Percentiles rank a stretch among this genome's conserved stretches.
phyloP scores from a whole-genome alignment of 2,113 vertebrate species.

The Cinclus mexicanus region DNA sequence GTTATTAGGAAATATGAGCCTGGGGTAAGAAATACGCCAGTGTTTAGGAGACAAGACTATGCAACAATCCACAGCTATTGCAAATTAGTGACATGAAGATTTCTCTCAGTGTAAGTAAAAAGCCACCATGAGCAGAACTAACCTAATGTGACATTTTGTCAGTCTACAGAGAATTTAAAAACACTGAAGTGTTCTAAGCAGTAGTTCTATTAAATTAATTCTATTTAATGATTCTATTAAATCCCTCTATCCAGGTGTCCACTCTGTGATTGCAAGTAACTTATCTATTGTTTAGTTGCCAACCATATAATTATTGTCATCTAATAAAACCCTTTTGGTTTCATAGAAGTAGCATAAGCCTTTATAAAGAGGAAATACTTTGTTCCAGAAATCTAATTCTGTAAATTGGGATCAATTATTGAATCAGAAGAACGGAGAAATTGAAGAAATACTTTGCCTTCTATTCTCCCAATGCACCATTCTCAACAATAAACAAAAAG shows the following conservation, averaged over 20 bases:
- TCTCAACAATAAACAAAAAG: not conserved
- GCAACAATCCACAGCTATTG: not conserved
- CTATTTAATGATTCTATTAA: not conserved
- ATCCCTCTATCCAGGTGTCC: not conserved
- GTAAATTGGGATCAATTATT: not conserved
- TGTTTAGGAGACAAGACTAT: not conserved
- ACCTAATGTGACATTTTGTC: not conserved
- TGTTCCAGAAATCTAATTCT: not conserved
- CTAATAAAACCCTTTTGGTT: not conserved
- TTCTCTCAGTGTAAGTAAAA: not conserved
- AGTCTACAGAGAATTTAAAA: not conserved
- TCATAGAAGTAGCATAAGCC: not conserved
- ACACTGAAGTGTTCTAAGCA: not conserved
- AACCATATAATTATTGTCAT: not conserved
- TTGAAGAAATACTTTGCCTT: not conserved
- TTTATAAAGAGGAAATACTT: not conserved
- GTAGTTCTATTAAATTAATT: not conserved
- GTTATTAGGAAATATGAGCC: not conserved
- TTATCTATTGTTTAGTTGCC: not conserved
- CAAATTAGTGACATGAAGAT: not conserved
- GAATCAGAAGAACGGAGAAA: not conserved
- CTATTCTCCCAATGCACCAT: not conserved
- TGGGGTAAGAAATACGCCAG: not conserved
- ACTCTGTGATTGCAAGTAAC: not conserved
- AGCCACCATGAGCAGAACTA: not conserved